Base-by-base conservation (phyloP, 2,797 vertebrate genomes). In the Loris lydekkerianus region DNA sequence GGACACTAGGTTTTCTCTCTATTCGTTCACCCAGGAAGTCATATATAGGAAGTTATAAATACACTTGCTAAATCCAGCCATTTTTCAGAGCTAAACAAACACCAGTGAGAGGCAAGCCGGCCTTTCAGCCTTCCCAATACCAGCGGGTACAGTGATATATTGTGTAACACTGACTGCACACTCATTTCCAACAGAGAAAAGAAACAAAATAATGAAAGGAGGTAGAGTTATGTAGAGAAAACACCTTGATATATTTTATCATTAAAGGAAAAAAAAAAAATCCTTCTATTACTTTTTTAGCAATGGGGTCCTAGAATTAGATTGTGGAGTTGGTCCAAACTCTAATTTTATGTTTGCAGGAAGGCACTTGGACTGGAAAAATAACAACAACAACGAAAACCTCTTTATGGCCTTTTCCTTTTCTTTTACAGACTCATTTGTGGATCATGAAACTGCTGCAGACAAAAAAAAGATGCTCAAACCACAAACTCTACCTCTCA, bases 221-320 rank as follows among this genome's bases (percentile, higher is more conserved):
- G 86, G 40, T 43, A 27, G 83, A 72, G 46, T 89, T 70, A 84
- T 89, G 65, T 76, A 61, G 56, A 91, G 40, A 83, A 95, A 91
- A 89, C 21, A 91, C 27, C 53, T 61, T 43, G 70, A 81, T 89
- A 77, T 31, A 67, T 96, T 96, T 95, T 80, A 91, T 77, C 85
- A 69, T 77, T 15, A 84, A 72, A 77, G 61, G 53, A 58, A 61
- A 78, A 83, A 46, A 83, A 46, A n/a, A 86, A 91, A 93, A 83
- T 34, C 56, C 7, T 90, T 69, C 63, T 43, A 75, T 88, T 70
- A 60, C 8, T 4, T 80, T 80, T 70, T 77, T 53, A 4, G 43
- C 13, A 60, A 70, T 23, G 21, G 69, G 83, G 65, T 21, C 82
- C 69, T 81, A 83, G 61, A 37, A 60, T 10, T 4, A 70, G 78